A percentile compares a stretch with the other conserved stretches of the same genome.
phyloP scores from a whole-genome alignment of 2,888 invertebrate genomes.

The Latrodectus hesperus region DNA sequence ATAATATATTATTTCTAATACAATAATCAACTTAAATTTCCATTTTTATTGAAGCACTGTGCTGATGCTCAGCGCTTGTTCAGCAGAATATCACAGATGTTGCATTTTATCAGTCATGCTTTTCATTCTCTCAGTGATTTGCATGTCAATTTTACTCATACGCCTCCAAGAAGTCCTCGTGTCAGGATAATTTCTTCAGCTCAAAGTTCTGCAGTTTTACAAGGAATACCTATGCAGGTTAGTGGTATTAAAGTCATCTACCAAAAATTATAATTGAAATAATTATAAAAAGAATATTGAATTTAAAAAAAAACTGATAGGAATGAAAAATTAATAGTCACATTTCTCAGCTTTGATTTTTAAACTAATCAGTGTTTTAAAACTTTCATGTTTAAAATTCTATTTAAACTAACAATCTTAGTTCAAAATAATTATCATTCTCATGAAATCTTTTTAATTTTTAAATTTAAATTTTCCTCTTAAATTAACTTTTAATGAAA shows the following conservation, averaged over 20 bases:
- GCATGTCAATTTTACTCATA: constrained; percentile 82
- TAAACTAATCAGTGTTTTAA: too few relatives aligned
- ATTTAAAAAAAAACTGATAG: too few relatives aligned
- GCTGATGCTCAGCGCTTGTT: constrained; percentile 80
- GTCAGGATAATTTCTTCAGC: constrained; percentile 81
- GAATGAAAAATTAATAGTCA: too few relatives aligned
- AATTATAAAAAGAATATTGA: too few relatives aligned
- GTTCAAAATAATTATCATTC: too few relatives aligned
- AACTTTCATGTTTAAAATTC: too few relatives aligned
- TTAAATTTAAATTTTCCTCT: too few relatives aligned
- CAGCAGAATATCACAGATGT: constrained; percentile 84
- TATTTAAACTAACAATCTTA: too few relatives aligned
- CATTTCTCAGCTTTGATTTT: too few relatives aligned
- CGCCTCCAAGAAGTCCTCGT: constrained; percentile 82
- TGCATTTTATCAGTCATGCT: constrained; percentile 90
- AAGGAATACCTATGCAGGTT: constrained; percentile 82
- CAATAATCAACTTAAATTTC: not conserved
- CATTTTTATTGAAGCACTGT: constrained; percentile 22
- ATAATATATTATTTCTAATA: not conserved
- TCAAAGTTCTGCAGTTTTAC: constrained; percentile 80
- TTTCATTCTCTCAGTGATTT: constrained; percentile 93
- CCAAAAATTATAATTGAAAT: too few relatives aligned
- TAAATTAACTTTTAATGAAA: too few relatives aligned
- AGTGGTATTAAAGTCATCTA: constrained; percentile 71
- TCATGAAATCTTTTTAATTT: too few relatives aligned